A percentile compares a stretch with the other conserved stretches of the same genome.
Conservation (phyloP, 2,113 vertebrate species). For the Catagonus wagneri region DNA sequence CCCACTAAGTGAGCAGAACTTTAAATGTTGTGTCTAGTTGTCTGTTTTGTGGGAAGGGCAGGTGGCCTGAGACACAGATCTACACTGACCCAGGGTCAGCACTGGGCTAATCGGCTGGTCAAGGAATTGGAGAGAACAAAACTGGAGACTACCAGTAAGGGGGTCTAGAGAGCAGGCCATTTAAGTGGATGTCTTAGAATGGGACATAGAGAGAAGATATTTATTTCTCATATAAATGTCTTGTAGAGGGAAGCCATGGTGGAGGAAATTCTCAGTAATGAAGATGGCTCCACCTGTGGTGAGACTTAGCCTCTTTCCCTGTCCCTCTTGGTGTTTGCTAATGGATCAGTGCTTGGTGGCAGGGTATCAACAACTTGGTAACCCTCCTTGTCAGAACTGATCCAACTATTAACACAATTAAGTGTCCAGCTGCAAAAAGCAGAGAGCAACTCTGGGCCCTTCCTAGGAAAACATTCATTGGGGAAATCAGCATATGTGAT, state of each 20-base stretch:
- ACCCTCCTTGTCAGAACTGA: neutral
- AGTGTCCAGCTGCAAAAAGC: neutral
- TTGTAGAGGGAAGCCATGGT: neutral
- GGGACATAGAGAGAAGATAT: neutral
- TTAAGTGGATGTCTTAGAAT: neutral
- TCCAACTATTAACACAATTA: neutral
- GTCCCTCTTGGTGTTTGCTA: neutral
- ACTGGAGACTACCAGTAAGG: neutral
- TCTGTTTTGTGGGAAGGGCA: neutral
- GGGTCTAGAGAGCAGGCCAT: neutral
- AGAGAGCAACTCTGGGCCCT: neutral
- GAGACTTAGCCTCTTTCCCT: neutral
- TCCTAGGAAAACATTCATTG: neutral
- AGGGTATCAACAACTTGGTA: neutral
- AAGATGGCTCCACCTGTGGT: neutral
- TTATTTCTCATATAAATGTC: slow-evolving; percentile 4
- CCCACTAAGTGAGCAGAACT: neutral
- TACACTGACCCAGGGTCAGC: neutral
- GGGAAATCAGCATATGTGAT: neutral
- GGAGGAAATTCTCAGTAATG: neutral
- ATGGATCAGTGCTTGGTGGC: neutral
- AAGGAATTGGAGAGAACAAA: slow-evolving; percentile 8
- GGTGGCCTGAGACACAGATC: neutral
- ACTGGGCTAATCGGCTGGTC: neutral
- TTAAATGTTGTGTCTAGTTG: neutral